These are phyloP conservation scores for Urophycis tenuis DNA, from an alignment of 2,797 vertebrate genomes.

Conservation along the genomic window DNA sequence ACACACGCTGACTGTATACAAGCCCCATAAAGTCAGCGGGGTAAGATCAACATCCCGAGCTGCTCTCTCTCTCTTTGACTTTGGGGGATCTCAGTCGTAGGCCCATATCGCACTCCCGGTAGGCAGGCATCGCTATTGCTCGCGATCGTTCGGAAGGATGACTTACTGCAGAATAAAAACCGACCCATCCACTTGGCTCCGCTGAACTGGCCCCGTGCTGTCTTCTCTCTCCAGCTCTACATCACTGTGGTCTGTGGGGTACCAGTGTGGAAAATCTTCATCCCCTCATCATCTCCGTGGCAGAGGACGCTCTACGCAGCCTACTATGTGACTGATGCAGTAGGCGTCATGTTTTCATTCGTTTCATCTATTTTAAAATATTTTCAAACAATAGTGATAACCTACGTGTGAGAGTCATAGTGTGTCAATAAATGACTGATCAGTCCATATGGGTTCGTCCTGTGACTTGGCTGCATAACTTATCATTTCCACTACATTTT, in stretches of 20 bases:
- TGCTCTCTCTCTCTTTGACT: background rate
- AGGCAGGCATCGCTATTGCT: background rate
- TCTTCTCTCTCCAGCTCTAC: background rate
- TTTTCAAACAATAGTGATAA: background rate
- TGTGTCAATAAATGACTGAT: background rate
- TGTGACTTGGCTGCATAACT: background rate
- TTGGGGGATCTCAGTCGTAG: background rate
- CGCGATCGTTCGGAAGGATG: background rate
- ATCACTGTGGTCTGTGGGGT: background rate
- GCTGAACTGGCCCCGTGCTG: background rate
- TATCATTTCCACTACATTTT: background rate
- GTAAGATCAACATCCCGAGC: too few relatives aligned
- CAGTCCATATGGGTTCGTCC: background rate
- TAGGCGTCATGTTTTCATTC: background rate
- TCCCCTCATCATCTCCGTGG: background rate
- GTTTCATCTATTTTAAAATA: background rate
- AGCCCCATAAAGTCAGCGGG: background rate
- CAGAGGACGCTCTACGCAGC: background rate
- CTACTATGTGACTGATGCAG: background rate
- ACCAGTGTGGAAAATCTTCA: background rate
- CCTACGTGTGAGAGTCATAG: background rate
- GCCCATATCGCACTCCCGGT: background rate
- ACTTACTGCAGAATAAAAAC: background rate
- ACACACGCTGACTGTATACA: too few relatives aligned
- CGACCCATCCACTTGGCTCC: background rate